Evolutionary conservation across 2,113 vertebrate genomes (phyloP), one percentile per base, ranked within the genome.

Genomic region (Pao palembangensis): DNA sequence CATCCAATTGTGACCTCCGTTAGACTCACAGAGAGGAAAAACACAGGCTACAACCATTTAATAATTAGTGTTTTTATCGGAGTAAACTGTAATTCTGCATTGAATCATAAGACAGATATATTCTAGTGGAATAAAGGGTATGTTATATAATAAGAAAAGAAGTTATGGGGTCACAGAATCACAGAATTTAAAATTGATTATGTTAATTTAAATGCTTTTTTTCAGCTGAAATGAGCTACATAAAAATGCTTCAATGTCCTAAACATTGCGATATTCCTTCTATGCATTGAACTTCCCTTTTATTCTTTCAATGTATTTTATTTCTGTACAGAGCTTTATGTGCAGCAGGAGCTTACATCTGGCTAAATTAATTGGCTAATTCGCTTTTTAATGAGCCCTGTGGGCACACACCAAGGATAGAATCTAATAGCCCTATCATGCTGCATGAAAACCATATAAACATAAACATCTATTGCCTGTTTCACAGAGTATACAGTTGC

Each of bases 1-100:
- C 65, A 62, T 76, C 71, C 79, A 78, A 66, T 84, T 64, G 60
- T 76, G 69, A 80, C 65, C 62, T 74, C 76, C 68, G 84, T 83
- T 76, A 81, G 53, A 78, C n/a, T 2, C 58, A 55, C 38, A 51
- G 56, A 65, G 47, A 65, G 34, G 18, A 52, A 69, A 76, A 79
- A 69, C 50, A 67, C 60, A 67, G 49, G 10, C 20, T 48, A n/a
- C 31, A 38, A 59, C 47, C 54, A 53, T 69, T 72, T 62, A 69
- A 69, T 62, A 34, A 76, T 65, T 67, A n/a, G n/a, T n/a, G 51
- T 19, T 78, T 77, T 56, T 69, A 28, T 66, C 55, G 53, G 43
- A 70, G 58, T 63, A 78, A 69, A 75, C 63, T 43, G 63, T 58
- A 58, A 64, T 64, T 68, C 44, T 48, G 31, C 28, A 18, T 31